A percentile compares a stretch with the other conserved stretches of the same genome.
These are phyloP conservation scores for Pseudocheirus occidentalis DNA, from an alignment of 2,797 vertebrate genomes.

Conservation along the genomic window DNA sequence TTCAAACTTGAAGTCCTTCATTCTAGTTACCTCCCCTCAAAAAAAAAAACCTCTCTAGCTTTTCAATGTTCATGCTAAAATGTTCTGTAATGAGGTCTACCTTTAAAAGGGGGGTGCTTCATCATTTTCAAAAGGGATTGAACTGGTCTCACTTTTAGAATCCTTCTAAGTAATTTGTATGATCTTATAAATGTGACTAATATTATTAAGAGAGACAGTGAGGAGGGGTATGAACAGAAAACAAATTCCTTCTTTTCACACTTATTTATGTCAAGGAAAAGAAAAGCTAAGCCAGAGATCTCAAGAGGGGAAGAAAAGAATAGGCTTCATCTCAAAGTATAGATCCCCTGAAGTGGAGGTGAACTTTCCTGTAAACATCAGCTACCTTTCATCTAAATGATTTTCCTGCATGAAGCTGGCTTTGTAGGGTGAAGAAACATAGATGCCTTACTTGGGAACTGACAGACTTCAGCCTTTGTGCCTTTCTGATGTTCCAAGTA, in stretches of 20 bases:
- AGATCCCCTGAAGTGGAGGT: neutral
- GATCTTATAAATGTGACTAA: neutral
- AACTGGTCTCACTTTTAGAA: neutral
- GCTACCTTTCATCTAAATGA: neutral
- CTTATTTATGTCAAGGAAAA: neutral
- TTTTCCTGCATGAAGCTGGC: neutral
- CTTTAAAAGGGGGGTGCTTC: neutral
- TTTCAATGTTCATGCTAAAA: neutral
- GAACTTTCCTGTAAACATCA: neutral
- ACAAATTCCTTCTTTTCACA: neutral
- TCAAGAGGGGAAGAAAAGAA: neutral
- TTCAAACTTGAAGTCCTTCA: neutral
- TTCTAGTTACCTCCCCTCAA: neutral
- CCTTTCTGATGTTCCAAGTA: neutral
- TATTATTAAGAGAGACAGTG: neutral
- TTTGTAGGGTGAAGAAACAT: neutral
- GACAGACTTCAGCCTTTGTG: neutral
- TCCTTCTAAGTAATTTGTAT: neutral
- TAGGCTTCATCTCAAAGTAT: neutral
- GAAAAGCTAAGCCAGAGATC: neutral
- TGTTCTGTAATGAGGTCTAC: neutral
- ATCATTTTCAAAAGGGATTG: neutral
- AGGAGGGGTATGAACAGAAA: neutral
- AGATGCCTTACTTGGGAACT: neutral
- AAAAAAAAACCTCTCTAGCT: neutral